A percentile compares a stretch with the other conserved stretches of the same genome.
Evolutionary conservation across 2,113 vertebrate genomes (phyloP).

Genomic region (Candoia aspera): DNA sequence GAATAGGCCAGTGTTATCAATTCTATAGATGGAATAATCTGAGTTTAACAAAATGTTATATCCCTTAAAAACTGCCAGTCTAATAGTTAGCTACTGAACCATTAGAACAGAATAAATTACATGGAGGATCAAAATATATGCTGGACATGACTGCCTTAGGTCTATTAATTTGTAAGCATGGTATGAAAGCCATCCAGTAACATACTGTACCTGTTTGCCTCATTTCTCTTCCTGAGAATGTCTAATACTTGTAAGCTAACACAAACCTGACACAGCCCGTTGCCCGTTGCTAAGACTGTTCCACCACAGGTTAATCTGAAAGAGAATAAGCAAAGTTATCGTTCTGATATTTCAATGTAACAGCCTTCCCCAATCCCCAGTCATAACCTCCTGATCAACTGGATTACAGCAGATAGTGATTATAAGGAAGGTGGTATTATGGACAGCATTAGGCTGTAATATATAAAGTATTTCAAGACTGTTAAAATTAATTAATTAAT

Average conservation of each 20-base stretch:
- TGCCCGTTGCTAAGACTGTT: slow-evolving; percentile 92
- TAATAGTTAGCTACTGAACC: not conserved
- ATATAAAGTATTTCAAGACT: not conserved
- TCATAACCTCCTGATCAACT: not conserved
- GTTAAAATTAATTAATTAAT: not conserved
- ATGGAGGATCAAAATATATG: not conserved
- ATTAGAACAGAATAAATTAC: not conserved
- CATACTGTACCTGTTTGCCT: slow-evolving; percentile 80
- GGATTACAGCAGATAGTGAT: not conserved
- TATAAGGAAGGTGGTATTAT: not conserved
- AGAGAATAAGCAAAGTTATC: slow-evolving; percentile 52
- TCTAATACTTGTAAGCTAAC: slow-evolving; percentile 82
- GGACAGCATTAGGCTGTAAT: not conserved
- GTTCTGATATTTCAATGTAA: slow-evolving; percentile 13
- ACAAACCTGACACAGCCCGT: slow-evolving; percentile 90
- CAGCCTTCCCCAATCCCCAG: not conserved
- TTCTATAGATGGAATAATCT: not conserved
- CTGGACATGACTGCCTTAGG: slow-evolving; percentile 51
- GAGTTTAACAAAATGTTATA: not conserved
- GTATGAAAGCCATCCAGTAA: slow-evolving; percentile 64
- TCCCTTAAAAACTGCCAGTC: not conserved
- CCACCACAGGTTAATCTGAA: slow-evolving; percentile 97
- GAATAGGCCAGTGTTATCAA: not conserved
- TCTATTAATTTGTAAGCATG: slow-evolving; percentile 41
- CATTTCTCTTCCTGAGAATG: slow-evolving; percentile 79